phyloP scores from a whole-genome alignment of 2,888 invertebrate species.

The Ypsolopha scabrella region DNA sequence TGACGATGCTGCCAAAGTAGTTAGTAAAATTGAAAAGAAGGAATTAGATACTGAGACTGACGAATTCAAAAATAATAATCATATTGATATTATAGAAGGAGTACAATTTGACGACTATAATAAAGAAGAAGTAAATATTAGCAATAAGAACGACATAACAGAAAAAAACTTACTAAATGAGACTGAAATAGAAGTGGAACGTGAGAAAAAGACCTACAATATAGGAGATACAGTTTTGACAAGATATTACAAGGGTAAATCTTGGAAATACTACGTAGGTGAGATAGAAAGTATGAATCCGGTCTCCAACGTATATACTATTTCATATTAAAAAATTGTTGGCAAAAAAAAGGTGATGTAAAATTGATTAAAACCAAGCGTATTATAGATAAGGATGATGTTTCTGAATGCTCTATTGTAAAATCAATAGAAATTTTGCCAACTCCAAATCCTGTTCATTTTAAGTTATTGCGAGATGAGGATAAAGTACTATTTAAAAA shows the following conservation, averaged over 20 bases:
- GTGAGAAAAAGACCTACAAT: not conserved
- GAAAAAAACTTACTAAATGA: not conserved
- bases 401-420: not conserved
- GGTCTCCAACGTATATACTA: not conserved
- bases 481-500: not conserved
- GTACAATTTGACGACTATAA: too few relatives aligned
- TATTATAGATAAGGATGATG: not conserved
- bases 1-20: too few relatives aligned
- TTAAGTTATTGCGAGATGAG: not conserved
- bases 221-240: not conserved
- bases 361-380: not conserved
- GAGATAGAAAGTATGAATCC: not conserved
- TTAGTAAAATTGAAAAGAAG: too few relatives aligned
- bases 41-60: too few relatives aligned
- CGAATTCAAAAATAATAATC: too few relatives aligned
- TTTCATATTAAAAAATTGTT: not conserved
- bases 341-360: not conserved
- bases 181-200: not conserved
- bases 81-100: too few relatives aligned
- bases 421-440: not conserved
- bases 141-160: not conserved
- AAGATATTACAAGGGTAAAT: constrained; percentile 1
- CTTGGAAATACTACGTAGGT: not conserved
- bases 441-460: not conserved
- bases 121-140: not conserved